Percentiles rank a stretch among this genome's conserved stretches.
These are phyloP conservation scores for Anoncus sp. DNA, from an alignment of 2,888 invertebrate species.

Conservation along the genomic window DNA sequence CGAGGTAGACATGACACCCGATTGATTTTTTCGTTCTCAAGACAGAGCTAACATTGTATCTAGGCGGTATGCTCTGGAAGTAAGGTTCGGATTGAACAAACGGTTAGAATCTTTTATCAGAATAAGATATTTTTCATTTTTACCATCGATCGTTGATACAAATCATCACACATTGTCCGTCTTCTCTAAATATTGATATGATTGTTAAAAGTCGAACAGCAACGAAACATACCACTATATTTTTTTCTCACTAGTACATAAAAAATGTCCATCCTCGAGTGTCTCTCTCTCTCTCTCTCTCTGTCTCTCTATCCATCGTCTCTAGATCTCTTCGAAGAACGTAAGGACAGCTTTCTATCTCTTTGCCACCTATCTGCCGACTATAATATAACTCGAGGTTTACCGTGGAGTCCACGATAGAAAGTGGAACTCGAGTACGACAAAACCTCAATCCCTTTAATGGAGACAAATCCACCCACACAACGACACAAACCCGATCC, in stretches of 20 bases:
- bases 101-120: no score
- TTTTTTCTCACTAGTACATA: background rate
- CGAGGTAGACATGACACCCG: background rate
- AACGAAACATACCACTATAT: background rate
- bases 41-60: background rate
- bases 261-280: background rate
- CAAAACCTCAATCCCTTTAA: conserved; percentile 82
- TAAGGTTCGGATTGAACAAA: no score
- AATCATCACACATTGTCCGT: background rate
- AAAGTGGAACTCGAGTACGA: conserved; percentile 79
- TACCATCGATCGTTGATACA: background rate
- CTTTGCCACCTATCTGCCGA: conserved; percentile 32
- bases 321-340: conserved; percentile 10
- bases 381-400: conserved; percentile 37
- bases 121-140: no score
- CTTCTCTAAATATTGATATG: background rate
- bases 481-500: conserved; percentile 74
- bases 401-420: conserved; percentile 55
- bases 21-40: conserved; percentile 1
- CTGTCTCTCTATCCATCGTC: conserved; percentile 11
- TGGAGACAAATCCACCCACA: conserved; percentile 81
- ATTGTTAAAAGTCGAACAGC: background rate
- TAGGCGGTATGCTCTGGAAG: no score
- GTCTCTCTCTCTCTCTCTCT: background rate
- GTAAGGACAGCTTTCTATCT: background rate